phyloP scores from a whole-genome alignment of 2,113 vertebrate species.

The Oceanites oceanicus region DNA sequence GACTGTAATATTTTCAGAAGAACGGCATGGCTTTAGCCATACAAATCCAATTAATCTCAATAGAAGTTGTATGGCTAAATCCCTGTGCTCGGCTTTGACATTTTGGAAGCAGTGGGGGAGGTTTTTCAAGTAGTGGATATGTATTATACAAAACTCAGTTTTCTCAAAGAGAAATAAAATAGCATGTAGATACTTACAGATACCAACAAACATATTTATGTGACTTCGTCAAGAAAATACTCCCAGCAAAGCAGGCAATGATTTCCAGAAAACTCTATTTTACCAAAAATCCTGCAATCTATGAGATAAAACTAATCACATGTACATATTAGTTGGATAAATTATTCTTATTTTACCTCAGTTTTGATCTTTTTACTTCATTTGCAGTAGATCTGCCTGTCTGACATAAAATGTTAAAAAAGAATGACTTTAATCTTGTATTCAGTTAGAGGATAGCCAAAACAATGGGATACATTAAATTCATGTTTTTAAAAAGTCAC shows the following conservation, averaged over 20 bases:
- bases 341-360: slow-evolving; percentile 17
- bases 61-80: slow-evolving; percentile 55
- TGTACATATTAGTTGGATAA: neutral
- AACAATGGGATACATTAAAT: neutral
- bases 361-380: slow-evolving; percentile 28
- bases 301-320: slow-evolving; percentile 32
- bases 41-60: slow-evolving; percentile 66
- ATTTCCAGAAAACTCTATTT: neutral
- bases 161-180: slow-evolving; percentile 19
- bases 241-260: neutral
- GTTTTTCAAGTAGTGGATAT: slow-evolving; percentile 23
- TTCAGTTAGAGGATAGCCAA: neutral
- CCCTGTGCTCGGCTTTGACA: slow-evolving; percentile 41
- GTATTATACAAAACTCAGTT: slow-evolving; percentile 19
- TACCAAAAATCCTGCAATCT: slow-evolving; percentile 12
- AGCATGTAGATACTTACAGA: neutral
- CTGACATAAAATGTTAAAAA: neutral
- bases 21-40: slow-evolving; percentile 45
- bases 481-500: neutral
- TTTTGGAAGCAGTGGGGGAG: slow-evolving; percentile 55
- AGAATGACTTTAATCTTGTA: neutral
- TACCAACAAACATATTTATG: slow-evolving; percentile 10
- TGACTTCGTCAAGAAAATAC: neutral
- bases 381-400: neutral
- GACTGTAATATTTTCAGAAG: slow-evolving; percentile 18